Percentiles rank a stretch among this genome's conserved stretches.
These are phyloP conservation scores for Drosophila infuscata DNA, from an alignment of 2,888 invertebrate species.

Conservation along the genomic window DNA sequence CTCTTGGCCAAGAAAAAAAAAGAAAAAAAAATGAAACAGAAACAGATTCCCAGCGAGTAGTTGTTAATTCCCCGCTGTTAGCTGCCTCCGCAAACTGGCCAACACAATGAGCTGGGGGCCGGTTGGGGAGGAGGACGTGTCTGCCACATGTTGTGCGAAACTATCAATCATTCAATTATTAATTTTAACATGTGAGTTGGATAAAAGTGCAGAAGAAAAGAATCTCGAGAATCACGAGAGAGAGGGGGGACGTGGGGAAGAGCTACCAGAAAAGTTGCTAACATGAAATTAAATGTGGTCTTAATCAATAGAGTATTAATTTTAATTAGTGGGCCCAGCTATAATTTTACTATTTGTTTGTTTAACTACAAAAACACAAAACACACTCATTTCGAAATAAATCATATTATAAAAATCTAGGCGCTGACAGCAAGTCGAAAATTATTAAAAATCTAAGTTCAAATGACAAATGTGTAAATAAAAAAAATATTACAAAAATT, in stretches of 20 bases:
- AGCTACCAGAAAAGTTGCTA: slow-evolving; percentile 40
- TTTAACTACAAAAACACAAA: not conserved
- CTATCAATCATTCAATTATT: slow-evolving; percentile 62
- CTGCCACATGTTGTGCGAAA: slow-evolving; percentile 53
- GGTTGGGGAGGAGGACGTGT: too few species aligned
- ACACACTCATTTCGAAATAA: slow-evolving; percentile 28
- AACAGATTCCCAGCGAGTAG: slow-evolving; percentile 33
- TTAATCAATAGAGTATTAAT: slow-evolving; percentile 49
- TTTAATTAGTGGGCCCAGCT: slow-evolving; percentile 44
- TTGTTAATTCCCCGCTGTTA: slow-evolving; percentile 48
- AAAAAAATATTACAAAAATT: not conserved
- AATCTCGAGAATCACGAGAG: not conserved
- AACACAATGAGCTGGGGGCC: not conserved
- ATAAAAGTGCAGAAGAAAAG: not conserved
- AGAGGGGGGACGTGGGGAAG: not conserved
- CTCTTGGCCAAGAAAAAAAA: not conserved
- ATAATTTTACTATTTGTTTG: not conserved
- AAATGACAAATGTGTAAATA: slow-evolving; percentile 23
- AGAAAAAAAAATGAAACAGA: not conserved
- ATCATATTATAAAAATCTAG: slow-evolving; percentile 20
- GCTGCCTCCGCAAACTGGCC: slow-evolving; percentile 45
- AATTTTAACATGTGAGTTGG: slow-evolving; percentile 21
- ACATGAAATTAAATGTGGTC: slow-evolving; percentile 37
- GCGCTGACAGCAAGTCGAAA: slow-evolving; percentile 17
- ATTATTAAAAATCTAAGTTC: not conserved